These are phyloP conservation scores for Heterodera schachtii DNA, from an alignment of 1,140 invertebrate genomes.

Conservation along the genomic window DNA sequence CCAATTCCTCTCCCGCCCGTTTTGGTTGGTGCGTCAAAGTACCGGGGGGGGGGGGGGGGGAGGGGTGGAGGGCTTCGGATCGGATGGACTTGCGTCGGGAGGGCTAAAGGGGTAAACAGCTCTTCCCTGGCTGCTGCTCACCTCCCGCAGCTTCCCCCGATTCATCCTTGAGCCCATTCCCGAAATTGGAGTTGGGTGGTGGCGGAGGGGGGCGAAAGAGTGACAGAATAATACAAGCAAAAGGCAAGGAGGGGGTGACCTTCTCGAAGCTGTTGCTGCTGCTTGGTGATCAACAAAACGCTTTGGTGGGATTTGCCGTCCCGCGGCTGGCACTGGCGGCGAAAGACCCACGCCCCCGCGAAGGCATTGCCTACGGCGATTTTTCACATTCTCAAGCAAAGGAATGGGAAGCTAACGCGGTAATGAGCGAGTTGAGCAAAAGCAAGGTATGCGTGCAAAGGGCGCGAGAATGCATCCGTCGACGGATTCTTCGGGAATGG, in stretches of 20 bases:
- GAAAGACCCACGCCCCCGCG: too few relatives aligned
- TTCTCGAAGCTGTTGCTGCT: not conserved
- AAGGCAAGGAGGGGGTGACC: not conserved
- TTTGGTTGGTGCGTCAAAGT: not conserved
- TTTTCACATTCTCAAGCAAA: not conserved
- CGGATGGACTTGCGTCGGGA: not conserved
- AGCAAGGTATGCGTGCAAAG: not conserved
- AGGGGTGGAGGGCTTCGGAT: not conserved
- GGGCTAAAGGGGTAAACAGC: not conserved
- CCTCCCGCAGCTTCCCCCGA: not conserved
- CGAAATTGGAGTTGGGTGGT: not conserved
- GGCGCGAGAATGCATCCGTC: not conserved
- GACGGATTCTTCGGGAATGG: not conserved
- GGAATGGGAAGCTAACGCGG: not conserved
- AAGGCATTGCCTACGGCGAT: not conserved
- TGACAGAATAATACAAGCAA: not conserved
- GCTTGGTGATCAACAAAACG: not conserved
- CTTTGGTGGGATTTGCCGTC: not conserved
- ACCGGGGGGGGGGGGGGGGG: not conserved
- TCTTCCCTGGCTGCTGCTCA: not conserved
- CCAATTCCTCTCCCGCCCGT: not conserved
- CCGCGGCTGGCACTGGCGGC: not conserved
- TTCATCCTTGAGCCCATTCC: slow-evolving; percentile 4
- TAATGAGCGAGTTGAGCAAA: not conserved
- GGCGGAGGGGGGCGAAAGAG: too few relatives aligned